Base-by-base conservation (phyloP, 2,888 invertebrate genomes). In the Poecilus cupreus region DNA sequence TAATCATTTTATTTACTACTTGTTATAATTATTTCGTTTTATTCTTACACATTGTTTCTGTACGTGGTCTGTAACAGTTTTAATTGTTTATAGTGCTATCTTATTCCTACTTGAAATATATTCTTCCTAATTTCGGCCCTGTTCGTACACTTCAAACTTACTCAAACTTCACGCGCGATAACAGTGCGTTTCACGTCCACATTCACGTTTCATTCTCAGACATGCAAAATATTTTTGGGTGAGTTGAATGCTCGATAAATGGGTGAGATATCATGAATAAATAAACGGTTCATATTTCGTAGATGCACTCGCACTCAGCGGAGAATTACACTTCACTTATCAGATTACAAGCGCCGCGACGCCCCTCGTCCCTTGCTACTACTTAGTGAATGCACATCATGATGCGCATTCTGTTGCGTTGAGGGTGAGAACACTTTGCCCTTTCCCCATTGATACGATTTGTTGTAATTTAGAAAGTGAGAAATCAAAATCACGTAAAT, bases 311-410 rank as follows among this genome's bases (percentile, higher is more conserved):
- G 60, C 60, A 49, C 60, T 18, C 26, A n/a, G 20, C 60, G 13
- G 60, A 18, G 60, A 60, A 60, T 60, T 60, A 60, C n/a, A n/a
- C n/a, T n/a, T n/a, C 60, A 18, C 60, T 60, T 60, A 60, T 60
- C 60, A 24, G 60, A 60, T 60, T 60, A 26, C 60, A 6, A 22
- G n/a, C n/a, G 16, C n/a, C 60, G 22, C 60, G 18, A 16, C 49
- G 8, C 49, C 49, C 49, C 49, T 49, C 49, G 49, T 49, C 4
- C n/a, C n/a, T n/a, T n/a, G n/a, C n/a, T n/a, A n/a, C n/a, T n/a
- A n/a, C n/a, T n/a, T n/a, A n/a, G n/a, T n/a, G n/a, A n/a, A n/a
- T n/a, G n/a, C n/a, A n/a, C n/a, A n/a, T n/a, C n/a, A n/a, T n/a
- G n/a, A n/a, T n/a, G n/a, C n/a, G n/a, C n/a, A n/a, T n/a, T n/a